phyloP scores from a whole-genome alignment of 2,113 vertebrate genomes.

The Turdus rufiventris region DNA sequence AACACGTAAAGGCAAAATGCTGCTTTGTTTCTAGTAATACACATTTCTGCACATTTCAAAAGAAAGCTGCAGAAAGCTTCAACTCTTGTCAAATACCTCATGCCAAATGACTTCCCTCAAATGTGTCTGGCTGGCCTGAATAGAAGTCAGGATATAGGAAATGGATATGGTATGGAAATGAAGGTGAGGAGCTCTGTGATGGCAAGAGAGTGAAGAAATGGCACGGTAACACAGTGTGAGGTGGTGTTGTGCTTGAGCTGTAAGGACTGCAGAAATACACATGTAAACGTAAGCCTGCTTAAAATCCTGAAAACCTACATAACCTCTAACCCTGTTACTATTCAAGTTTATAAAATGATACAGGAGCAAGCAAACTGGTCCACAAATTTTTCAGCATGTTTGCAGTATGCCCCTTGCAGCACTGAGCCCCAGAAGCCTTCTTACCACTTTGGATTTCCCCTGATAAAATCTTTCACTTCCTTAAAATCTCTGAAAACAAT shows the following conservation, averaged over 20 bases:
- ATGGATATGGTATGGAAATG: not conserved
- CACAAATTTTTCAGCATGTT: not conserved
- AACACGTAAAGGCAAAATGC: not conserved
- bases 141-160: not conserved
- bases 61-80: conserved; percentile 11
- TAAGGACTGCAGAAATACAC: not conserved
- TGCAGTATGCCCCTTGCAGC: not conserved
- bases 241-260: not conserved
- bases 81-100: not conserved
- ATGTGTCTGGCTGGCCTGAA: not conserved
- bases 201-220: not conserved
- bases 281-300: not conserved
- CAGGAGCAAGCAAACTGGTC: not conserved
- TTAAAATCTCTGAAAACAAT: not conserved
- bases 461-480: not conserved
- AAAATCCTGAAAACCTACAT: not conserved
- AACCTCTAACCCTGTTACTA: not conserved
- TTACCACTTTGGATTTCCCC: not conserved
- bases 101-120: not conserved
- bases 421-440: not conserved
- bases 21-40: not conserved
- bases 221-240: not conserved
- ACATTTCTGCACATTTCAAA: conserved; percentile 1
- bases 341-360: not conserved
- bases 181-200: not conserved